Evolutionary conservation across 2,888 invertebrate species (phyloP).

Genomic region (Luperina testacea): DNA sequence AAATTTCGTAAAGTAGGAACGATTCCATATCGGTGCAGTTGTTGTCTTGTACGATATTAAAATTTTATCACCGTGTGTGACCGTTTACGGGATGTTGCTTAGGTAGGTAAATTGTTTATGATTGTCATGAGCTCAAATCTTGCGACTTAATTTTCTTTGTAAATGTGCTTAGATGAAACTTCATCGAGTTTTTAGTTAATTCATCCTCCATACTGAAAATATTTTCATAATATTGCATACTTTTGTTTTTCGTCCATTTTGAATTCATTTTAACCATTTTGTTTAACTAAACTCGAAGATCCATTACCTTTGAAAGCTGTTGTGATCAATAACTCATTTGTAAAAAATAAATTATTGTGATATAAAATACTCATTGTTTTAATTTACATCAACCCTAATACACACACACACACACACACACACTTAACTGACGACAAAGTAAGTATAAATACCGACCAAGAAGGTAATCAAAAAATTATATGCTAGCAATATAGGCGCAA

Average conservation of each 20-base stretch:
- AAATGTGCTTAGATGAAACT: conserved; percentile 68
- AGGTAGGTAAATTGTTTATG: conserved; percentile 84
- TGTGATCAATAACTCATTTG: conserved; percentile 89
- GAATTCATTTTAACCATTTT: conserved; percentile 79
- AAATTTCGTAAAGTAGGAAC: conserved; percentile 81
- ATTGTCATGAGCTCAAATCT: conserved; percentile 82
- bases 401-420: background rate
- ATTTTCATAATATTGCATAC: conserved; percentile 73
- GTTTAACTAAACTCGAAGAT: conserved; percentile 81
- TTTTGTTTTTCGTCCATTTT: conserved; percentile 72
- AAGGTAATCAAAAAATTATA: background rate
- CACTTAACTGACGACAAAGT: background rate
- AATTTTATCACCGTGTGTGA: conserved; percentile 86
- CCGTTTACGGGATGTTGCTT: conserved; percentile 83
- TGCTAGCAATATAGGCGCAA: background rate
- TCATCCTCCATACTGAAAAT: conserved; percentile 61
- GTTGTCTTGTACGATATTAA: conserved; percentile 81
- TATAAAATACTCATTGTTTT: conserved; percentile 78
- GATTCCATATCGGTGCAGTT: conserved; percentile 75
- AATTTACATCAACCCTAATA: conserved; percentile 22
- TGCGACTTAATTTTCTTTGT: conserved; percentile 78
- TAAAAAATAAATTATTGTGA: conserved; percentile 91
- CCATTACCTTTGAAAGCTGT: conserved; percentile 85
- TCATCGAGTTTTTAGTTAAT: conserved; percentile 65
- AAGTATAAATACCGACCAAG: background rate